These are phyloP conservation scores for Gorsachius magnificus DNA, from an alignment of 2,797 vertebrate genomes.

Conservation along the genomic window DNA sequence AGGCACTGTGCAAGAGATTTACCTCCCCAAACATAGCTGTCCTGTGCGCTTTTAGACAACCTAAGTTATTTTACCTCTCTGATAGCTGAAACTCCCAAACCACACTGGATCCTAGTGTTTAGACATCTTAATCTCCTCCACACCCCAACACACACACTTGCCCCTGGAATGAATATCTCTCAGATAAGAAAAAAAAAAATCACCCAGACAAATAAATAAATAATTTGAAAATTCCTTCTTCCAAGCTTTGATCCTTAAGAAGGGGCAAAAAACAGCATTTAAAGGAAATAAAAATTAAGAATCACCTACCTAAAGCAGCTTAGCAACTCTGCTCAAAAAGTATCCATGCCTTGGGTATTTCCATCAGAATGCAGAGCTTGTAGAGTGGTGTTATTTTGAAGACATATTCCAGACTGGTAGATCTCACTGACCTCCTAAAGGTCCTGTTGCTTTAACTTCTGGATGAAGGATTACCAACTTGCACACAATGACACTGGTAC, in stretches of 20 bases:
- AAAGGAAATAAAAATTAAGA: not conserved
- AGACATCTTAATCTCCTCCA: not conserved
- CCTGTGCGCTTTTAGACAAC: not conserved
- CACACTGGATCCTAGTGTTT: not conserved
- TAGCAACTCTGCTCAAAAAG: not conserved
- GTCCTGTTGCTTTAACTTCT: not conserved
- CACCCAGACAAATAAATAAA: not conserved
- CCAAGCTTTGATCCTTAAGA: not conserved
- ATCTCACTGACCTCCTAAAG: not conserved
- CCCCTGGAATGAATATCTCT: not conserved
- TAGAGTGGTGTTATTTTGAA: not conserved
- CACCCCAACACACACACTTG: rapidly evolving
- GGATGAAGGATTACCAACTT: not conserved
- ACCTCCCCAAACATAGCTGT: not conserved
- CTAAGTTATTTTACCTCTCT: not conserved
- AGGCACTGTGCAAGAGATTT: not conserved
- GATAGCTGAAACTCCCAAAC: not conserved
- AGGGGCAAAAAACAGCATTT: not conserved
- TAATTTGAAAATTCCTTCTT: not conserved
- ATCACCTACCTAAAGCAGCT: not conserved
- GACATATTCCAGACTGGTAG: not conserved
- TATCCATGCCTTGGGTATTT: not conserved
- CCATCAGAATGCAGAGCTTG: not conserved
- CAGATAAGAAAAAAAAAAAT: not conserved
- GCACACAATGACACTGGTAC: rapidly evolving